A percentile compares a stretch with the other conserved stretches of the same genome.
Evolutionary conservation across 2,888 invertebrate genomes (phyloP).

Genomic region (Oscheius myriophilus): DNA sequence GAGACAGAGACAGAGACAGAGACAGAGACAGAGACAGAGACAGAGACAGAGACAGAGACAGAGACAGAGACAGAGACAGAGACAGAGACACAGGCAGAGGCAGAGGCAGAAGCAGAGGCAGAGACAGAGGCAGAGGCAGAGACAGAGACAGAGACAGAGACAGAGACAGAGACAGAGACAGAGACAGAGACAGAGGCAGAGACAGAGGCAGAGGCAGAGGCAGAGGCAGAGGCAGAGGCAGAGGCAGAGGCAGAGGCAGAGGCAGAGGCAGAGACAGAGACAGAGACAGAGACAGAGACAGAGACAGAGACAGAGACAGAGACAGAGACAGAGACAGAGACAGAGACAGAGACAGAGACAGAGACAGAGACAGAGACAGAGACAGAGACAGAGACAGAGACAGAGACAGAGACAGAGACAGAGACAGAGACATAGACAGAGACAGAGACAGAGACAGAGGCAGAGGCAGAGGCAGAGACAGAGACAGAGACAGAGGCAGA

Average conservation of each 20-base stretch:
- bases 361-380: not conserved
- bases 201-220: not conserved
- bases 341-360: constrained; percentile 2
- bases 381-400: not conserved
- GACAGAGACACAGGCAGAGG: no score
- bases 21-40: not conserved
- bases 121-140: constrained; percentile 4
- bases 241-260: constrained; percentile 1
- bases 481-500: no score
- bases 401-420: not conserved
- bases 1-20: constrained; percentile 4
- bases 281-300: not conserved
- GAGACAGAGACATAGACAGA: constrained; percentile 1
- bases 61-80: not conserved
- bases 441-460: constrained; percentile 2
- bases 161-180: not conserved
- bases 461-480: no score
- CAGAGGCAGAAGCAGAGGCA: no score
- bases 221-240: constrained; percentile 2
- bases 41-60: not conserved
- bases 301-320: not conserved
- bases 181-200: not conserved
- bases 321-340: constrained; percentile 1
- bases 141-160: not conserved
- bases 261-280: not conserved